Conservation (phyloP, 2,888 invertebrate genomes). For the Heliconius charithonia region DNA sequence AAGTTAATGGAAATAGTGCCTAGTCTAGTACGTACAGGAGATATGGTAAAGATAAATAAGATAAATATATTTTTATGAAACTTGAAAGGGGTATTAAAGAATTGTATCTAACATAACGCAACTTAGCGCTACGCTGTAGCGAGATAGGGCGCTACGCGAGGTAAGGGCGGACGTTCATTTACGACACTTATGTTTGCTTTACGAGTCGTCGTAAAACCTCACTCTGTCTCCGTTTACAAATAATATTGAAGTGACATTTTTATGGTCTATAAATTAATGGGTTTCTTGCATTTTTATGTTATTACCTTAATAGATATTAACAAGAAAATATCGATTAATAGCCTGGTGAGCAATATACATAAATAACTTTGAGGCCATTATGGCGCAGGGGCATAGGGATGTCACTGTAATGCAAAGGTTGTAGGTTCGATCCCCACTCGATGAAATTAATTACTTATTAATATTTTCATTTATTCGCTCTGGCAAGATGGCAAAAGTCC, state of each 20-base stretch:
- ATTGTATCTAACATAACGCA: neutral
- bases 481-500: no score
- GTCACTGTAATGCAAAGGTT: no score
- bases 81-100: neutral
- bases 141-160: neutral
- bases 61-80: neutral
- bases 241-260: slow-evolving; percentile 35
- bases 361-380: no score
- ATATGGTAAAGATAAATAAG: no score
- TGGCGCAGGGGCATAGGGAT: no score
- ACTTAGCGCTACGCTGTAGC: neutral
- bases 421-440: no score
- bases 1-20: no score
- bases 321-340: neutral
- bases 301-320: neutral
- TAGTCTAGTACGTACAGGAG: no score
- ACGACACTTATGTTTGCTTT: slow-evolving; percentile 26
- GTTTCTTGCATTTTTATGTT: neutral
- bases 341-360: neutral
- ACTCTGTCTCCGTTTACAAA: slow-evolving; percentile 26
- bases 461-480: no score
- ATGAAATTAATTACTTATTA: no score
- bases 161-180: slow-evolving; percentile 30
- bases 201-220: slow-evolving; percentile 26
- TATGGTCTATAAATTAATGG: slow-evolving; percentile 18